Conservation (phyloP, 2,113 vertebrate species). For the Polypterus senegalus region DNA sequence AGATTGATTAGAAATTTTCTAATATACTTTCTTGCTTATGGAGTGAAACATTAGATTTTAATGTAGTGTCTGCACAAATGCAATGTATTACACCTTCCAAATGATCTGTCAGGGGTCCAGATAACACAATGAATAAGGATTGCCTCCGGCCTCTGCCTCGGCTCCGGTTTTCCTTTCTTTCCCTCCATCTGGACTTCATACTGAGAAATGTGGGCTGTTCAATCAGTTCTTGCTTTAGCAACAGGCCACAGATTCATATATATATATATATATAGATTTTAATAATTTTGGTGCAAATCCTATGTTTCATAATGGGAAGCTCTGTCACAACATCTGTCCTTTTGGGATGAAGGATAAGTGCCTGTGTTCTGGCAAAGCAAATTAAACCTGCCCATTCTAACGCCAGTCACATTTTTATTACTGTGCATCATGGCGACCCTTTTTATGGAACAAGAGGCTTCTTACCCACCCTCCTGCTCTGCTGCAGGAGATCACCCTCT, state of each 20-base stretch:
- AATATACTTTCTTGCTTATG: neutral
- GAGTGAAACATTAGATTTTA: neutral
- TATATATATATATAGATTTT: neutral
- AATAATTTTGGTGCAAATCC: neutral
- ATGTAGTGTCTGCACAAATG: neutral
- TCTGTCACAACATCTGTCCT: no score
- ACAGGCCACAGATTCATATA: neutral
- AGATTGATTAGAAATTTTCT: neutral
- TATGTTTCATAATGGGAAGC: neutral
- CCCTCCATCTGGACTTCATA: neutral
- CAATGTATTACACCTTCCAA: neutral
- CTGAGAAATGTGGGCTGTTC: neutral
- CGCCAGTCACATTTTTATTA: neutral
- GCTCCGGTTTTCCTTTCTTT: neutral
- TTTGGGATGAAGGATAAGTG: no score
- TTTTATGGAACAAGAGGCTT: neutral
- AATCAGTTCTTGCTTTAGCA: neutral
- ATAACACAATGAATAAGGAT: neutral
- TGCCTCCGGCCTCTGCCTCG: neutral
- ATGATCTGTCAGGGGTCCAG: neutral
- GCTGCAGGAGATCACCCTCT: no score
- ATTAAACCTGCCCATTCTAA: no score
- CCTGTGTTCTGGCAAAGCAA: no score
- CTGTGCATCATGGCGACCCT: neutral
- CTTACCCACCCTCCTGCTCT: no score